Conservation (phyloP, 2,113 vertebrate genomes). For the Spheniscus mendiculus region DNA sequence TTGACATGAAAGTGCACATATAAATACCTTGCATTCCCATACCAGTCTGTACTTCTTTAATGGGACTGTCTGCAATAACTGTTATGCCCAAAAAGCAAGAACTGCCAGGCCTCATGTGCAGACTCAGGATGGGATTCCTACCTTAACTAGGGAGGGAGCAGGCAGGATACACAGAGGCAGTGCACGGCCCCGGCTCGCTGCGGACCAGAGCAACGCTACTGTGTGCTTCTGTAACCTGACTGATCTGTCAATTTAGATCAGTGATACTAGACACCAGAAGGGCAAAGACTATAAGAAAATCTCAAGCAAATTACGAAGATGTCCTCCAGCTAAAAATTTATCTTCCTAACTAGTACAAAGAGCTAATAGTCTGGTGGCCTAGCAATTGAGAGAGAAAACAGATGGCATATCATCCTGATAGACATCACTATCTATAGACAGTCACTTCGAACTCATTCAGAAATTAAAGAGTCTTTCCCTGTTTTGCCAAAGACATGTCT, state of each 20-base stretch:
- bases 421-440: not conserved
- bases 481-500: not conserved
- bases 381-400: constrained; percentile 31
- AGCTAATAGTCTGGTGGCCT: not conserved
- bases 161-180: not conserved
- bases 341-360: not conserved
- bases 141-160: not conserved
- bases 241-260: constrained; percentile 30
- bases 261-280: not conserved
- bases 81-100: not conserved
- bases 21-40: not conserved
- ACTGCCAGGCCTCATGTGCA: not conserved
- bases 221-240: not conserved
- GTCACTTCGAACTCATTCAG: not conserved
- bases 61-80: not conserved
- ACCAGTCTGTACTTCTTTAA: not conserved
- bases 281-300: constrained; percentile 43
- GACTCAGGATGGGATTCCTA: not conserved
- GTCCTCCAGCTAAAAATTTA: constrained; percentile 21
- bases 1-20: not conserved
- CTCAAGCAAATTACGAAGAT: constrained; percentile 34
- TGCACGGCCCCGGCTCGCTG: not conserved
- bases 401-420: not conserved
- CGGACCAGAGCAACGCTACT: not conserved
- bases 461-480: not conserved